Evolutionary conservation across 2,113 vertebrate species (phyloP).

Genomic region (Carassius auratus): DNA sequence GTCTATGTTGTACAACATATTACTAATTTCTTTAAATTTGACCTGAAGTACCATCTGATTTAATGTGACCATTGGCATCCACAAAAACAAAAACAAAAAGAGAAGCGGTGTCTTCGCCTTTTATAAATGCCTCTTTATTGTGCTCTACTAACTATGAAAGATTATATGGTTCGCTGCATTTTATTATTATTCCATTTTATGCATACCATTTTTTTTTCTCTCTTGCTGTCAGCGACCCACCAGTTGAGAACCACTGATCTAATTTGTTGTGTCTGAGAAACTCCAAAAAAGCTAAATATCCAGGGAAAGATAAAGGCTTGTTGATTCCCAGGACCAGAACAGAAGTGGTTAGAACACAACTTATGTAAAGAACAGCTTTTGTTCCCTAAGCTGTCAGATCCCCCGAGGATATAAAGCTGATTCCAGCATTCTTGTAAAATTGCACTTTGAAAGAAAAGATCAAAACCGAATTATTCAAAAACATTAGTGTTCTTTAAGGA

Average conservation of each 20-base stretch:
- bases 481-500: not conserved
- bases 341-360: not conserved
- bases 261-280: not conserved
- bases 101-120: not conserved
- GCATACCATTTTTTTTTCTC: not conserved
- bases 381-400: not conserved
- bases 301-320: not conserved
- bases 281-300: not conserved
- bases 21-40: not conserved
- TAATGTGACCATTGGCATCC: not conserved
- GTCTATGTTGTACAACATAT: not conserved
- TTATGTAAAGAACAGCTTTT: slow-evolving; percentile 1
- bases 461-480: not conserved
- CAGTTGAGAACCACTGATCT: not conserved
- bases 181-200: not conserved
- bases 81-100: not conserved
- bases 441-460: not conserved
- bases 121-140: not conserved
- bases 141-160: not conserved
- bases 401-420: not conserved
- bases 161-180: not conserved
- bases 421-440: not conserved
- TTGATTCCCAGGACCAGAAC: not conserved
- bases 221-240: not conserved
- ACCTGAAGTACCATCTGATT: not conserved